A percentile compares a stretch with the other conserved stretches of the same genome.
phyloP scores from a whole-genome alignment of 1,140 invertebrate genomes.

The Orius insidiosus region DNA sequence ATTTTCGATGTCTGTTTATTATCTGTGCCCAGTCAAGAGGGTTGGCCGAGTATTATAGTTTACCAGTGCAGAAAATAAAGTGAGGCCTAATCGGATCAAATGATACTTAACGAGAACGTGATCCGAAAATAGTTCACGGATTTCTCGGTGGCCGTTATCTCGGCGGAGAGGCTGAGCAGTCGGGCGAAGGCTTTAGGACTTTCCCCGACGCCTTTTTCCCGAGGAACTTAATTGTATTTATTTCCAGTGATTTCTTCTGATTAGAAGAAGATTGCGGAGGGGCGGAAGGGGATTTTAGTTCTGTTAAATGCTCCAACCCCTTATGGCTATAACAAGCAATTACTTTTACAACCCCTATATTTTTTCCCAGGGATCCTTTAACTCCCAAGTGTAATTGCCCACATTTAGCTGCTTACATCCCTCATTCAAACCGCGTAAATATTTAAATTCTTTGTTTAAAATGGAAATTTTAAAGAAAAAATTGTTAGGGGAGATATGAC shows the following conservation, averaged over 20 bases:
- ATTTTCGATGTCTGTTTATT: not conserved
- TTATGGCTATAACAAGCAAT: slow-evolving; percentile 4
- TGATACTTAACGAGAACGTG: slow-evolving; percentile 7
- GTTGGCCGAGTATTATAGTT: slow-evolving; percentile 5
- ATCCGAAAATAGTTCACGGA: slow-evolving; percentile 8
- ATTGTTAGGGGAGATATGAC: not conserved
- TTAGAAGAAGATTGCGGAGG: not conserved
- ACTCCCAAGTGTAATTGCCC: not conserved
- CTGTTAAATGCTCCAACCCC: not conserved
- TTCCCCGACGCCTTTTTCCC: slow-evolving; percentile 1
- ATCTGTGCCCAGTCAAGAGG: not conserved
- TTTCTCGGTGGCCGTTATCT: not conserved
- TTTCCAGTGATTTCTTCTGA: slow-evolving; percentile 6
- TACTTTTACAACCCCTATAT: not conserved
- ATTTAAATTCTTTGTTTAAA: not conserved
- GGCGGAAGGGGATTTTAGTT: not conserved
- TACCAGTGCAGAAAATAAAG: slow-evolving; percentile 6
- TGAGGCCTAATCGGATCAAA: slow-evolving; percentile 5
- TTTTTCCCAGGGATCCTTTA: not conserved
- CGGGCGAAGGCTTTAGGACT: not conserved
- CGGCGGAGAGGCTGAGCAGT: not conserved
- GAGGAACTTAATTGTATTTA: slow-evolving; percentile 6
- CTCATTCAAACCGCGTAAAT: not conserved
- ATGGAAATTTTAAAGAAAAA: not conserved
- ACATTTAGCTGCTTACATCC: not conserved